Percentiles rank a stretch among this genome's conserved stretches.
phyloP scores from a whole-genome alignment of 2,888 invertebrate species.

The Lycocerus yunnanus region DNA sequence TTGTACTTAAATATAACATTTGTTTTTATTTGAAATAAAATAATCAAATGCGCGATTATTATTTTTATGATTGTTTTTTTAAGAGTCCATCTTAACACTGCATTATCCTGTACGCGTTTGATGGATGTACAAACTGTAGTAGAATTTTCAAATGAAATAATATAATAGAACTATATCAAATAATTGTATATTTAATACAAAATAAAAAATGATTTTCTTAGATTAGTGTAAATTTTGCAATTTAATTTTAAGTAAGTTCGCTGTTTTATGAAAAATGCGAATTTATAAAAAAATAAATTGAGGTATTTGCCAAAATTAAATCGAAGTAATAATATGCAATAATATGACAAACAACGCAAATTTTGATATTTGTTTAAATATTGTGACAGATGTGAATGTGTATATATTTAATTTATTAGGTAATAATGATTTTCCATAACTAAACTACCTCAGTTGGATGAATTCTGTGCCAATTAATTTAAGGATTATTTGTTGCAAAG shows the following conservation, averaged over 20 bases:
- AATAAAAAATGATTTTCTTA: conserved; percentile 34
- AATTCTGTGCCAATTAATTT: conserved; percentile 37
- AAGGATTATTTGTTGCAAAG: conserved; percentile 19
- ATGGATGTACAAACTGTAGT: conserved; percentile 55
- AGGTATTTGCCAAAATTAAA: conserved; percentile 11
- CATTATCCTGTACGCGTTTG: conserved; percentile 40
- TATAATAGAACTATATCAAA: conserved; percentile 41
- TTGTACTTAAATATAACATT: too few relatives aligned
- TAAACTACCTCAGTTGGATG: conserved; percentile 55
- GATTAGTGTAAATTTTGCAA: conserved; percentile 23
- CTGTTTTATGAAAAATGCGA: neutral
- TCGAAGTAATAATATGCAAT: conserved; percentile 47
- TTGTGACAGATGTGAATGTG: conserved; percentile 48
- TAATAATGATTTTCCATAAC: conserved; percentile 50
- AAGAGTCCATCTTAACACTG: conserved; percentile 10
- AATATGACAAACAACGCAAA: conserved; percentile 52
- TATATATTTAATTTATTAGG: conserved; percentile 51
- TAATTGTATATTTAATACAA: conserved; percentile 37
- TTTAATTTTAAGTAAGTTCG: conserved; percentile 17
- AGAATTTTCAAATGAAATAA: conserved; percentile 27
- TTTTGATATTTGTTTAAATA: conserved; percentile 53
- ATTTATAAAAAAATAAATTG: neutral
- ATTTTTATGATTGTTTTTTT: too few relatives aligned
- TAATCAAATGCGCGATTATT: too few relatives aligned
- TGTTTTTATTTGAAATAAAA: too few relatives aligned